Evolutionary conservation across 2,888 invertebrate species (phyloP).

Genomic region (Eristalis pertinax): DNA sequence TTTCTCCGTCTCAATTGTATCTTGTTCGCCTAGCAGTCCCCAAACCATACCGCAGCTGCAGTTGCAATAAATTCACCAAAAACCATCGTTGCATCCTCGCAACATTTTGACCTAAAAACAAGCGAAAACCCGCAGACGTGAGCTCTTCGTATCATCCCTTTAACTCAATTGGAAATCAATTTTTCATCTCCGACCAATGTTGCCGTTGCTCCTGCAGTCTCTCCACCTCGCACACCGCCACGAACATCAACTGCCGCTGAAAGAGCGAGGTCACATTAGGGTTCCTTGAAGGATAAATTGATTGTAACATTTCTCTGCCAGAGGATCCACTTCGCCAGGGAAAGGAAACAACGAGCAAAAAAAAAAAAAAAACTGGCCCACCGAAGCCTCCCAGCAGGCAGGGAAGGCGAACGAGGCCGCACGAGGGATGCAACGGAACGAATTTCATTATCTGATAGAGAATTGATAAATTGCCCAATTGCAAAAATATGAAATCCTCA

Average conservation of each 20-base stretch:
- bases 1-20: not conserved
- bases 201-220: not conserved
- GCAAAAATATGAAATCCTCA: conserved; percentile 70
- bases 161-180: conserved; percentile 50
- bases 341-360: not conserved
- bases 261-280: conserved; percentile 14
- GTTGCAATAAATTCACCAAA: not conserved
- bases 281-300: conserved; percentile 46
- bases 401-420: not conserved
- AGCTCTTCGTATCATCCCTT: conserved; percentile 1
- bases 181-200: conserved; percentile 1
- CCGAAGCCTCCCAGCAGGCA: conserved; percentile 1
- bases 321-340: conserved; percentile 5
- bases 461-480: conserved; percentile 71
- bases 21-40: not conserved
- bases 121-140: not conserved
- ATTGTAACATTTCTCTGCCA: conserved; percentile 38
- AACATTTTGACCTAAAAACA: not conserved
- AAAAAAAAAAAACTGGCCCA: not conserved
- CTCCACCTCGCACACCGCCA: not conserved
- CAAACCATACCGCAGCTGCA: not conserved
- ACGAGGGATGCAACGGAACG: conserved; percentile 14
- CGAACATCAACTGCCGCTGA: not conserved
- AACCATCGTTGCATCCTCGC: not conserved
- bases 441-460: conserved; percentile 64